These are phyloP conservation scores for Halesus radiatus DNA, from an alignment of 1,140 invertebrate species.

Conservation along the genomic window DNA sequence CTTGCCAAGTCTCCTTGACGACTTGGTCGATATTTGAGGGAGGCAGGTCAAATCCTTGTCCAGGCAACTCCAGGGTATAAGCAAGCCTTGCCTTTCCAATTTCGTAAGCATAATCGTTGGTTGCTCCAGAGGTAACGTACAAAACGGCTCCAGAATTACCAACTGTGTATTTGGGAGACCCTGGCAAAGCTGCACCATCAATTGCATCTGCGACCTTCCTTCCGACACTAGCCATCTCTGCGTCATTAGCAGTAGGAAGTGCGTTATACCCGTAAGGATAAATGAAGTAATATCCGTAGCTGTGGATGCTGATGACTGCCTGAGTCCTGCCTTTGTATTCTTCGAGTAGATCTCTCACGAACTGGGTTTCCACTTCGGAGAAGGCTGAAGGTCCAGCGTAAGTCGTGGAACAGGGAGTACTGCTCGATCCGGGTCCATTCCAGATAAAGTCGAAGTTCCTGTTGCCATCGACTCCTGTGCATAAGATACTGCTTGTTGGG, in stretches of 20 bases:
- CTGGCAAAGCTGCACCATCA: conserved; percentile 62
- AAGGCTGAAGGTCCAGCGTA: conserved; percentile 78
- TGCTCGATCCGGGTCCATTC: conserved; percentile 65
- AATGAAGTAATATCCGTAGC: conserved; percentile 77
- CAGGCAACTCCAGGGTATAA: conserved; percentile 79
- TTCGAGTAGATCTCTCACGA: conserved; percentile 64
- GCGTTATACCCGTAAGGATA: conserved; percentile 74
- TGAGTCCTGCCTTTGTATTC: conserved; percentile 65
- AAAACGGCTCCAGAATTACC: conserved; percentile 75
- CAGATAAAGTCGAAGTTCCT: conserved; percentile 73
- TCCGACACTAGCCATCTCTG: conserved; percentile 63
- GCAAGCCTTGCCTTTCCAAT: conserved; percentile 74
- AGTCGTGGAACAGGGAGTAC: conserved; percentile 77
- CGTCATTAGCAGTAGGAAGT: conserved; percentile 67
- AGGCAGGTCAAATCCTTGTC: conserved; percentile 77
- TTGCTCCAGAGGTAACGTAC: conserved; percentile 72
- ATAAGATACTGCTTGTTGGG: conserved; percentile 56
- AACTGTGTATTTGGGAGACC: conserved; percentile 69
- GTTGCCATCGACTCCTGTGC: conserved; percentile 75
- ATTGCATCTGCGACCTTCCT: conserved; percentile 64
- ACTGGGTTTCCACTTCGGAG: conserved; percentile 76
- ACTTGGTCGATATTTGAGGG: conserved; percentile 72
- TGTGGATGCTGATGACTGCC: conserved; percentile 75
- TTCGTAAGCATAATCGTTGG: conserved; percentile 77
- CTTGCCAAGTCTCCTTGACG: conserved; percentile 82